These are phyloP conservation scores for Latrodectus elegans DNA, from an alignment of 2,888 invertebrate species.

Conservation along the genomic window DNA sequence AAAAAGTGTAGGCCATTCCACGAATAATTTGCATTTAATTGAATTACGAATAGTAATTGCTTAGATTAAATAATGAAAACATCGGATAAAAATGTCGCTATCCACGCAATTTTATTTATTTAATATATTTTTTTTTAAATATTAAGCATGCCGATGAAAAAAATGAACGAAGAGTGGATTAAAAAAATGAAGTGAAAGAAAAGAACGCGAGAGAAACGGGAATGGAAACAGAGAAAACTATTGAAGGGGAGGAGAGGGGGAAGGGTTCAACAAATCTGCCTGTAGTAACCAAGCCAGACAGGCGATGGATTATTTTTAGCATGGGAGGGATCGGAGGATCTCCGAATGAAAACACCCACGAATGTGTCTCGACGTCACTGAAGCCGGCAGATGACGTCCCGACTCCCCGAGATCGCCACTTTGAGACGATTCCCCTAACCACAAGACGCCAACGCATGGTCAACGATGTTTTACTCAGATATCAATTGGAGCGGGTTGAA, in stretches of 20 bases:
- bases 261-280: background rate
- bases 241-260: background rate
- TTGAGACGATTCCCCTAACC: background rate
- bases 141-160: background rate
- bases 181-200: background rate
- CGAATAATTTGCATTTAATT: too few relatives aligned
- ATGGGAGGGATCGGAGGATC: background rate
- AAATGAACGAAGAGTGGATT: background rate
- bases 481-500: background rate
- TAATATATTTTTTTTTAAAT: too few relatives aligned
- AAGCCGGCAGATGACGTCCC: constrained; percentile 49
- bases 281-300: background rate
- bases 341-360: constrained; percentile 36
- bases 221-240: background rate
- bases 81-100: too few relatives aligned
- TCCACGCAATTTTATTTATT: too few relatives aligned
- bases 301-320: constrained; percentile 30
- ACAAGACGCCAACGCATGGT: constrained; percentile 35
- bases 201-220: background rate
- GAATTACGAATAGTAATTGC: too few relatives aligned
- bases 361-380: constrained; percentile 44
- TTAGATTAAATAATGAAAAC: too few relatives aligned
- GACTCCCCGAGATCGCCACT: constrained; percentile 8
- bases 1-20: too few relatives aligned
- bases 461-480: background rate